Base-by-base conservation (phyloP, 2,888 invertebrate genomes). In the Leucophora obtusa region DNA sequence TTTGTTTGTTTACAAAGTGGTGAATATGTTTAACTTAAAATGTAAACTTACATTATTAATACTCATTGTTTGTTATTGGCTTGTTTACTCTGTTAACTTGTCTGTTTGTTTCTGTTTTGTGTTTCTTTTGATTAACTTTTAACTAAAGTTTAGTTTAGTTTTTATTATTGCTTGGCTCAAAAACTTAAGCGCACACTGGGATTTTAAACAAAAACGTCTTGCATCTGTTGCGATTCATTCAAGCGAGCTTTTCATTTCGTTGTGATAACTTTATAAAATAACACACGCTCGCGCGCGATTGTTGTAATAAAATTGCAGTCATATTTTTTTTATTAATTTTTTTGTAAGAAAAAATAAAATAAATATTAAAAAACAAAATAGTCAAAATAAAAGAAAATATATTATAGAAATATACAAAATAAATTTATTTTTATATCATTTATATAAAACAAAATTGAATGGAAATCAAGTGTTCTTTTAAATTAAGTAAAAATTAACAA, bases 241-340 rank as follows among this genome's bases (percentile, higher is more conserved):
- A 87, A 86, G 89, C 87, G 85, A 90, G 90, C 89, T 90, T 90
- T 90, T 89, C 88, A 90, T 90, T 90, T 89, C 90, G 86, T 87
- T 87, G 90, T 87, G 89, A 89, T 88, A 88, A 90, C 87, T 89
- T 87, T 85, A 86, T 70, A 70, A 87, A 86, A 86, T 84, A 86
- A 85, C 86, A 88, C 85, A 89, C 86, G 86, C 83, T 87, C 86
- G 87, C 86, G 85, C 86, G 87, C 81, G 70, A 51, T 47, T 24
- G 14, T 15, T 47, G 24, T 60, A 54, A 47, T 15, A 65, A 51
- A 38, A n/a, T 75, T 62, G 65, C 56, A 50, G 63, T 73, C 35
- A 51, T n/a, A 33, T 28, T 58, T 28, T n/a, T 24, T 35, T 54
- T 47, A 60, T 33, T 9, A 58, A 65, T 18, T 47, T 17, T 9